These are phyloP conservation scores for Netta rufina DNA, from an alignment of 2,797 vertebrate genomes.

Conservation along the genomic window DNA sequence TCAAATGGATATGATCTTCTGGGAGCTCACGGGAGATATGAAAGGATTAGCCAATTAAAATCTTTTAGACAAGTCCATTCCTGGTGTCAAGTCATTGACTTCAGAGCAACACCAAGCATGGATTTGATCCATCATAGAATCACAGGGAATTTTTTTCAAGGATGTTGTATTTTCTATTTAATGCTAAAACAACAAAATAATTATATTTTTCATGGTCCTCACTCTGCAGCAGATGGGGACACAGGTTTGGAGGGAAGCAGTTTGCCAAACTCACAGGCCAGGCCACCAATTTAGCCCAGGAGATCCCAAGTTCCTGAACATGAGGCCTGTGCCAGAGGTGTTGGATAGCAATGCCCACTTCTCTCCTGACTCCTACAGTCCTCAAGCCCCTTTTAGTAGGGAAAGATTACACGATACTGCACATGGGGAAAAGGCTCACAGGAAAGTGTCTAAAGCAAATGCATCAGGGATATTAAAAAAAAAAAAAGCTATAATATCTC, in stretches of 20 bases:
- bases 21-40: background rate
- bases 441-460: slow-evolving; percentile 31
- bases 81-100: background rate
- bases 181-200: background rate
- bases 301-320: background rate
- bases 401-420: background rate
- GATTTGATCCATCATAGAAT: background rate
- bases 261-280: background rate
- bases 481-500: background rate
- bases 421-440: background rate
- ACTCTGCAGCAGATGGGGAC: background rate
- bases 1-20: background rate
- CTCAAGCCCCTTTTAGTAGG: background rate
- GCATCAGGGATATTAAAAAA: background rate
- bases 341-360: background rate
- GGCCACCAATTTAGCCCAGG: background rate
- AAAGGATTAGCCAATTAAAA: background rate
- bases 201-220: background rate
- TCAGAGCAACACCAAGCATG: background rate
- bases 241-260: background rate
- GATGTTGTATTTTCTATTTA: background rate
- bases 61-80: background rate
- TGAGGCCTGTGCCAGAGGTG: background rate
- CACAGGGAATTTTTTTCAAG: background rate
- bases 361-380: background rate